phyloP scores from a whole-genome alignment of 2,113 vertebrate species.

The Gadus macrocephalus region DNA sequence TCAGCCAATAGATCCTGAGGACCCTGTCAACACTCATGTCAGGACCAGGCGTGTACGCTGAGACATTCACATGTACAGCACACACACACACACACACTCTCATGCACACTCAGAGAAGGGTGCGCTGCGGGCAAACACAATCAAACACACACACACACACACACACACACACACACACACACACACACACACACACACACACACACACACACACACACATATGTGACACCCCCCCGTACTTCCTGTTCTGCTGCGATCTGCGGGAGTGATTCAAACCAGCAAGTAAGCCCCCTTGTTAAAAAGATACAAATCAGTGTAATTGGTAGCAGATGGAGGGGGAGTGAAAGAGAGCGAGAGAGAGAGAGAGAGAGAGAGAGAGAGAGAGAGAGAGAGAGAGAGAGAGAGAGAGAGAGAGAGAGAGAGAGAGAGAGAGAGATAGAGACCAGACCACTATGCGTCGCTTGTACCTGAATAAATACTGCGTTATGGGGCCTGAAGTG shows the following conservation, averaged over 20 bases:
- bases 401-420: slow-evolving; percentile 11
- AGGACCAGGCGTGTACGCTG: no score
- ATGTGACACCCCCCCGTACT: slow-evolving; percentile 1
- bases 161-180: slow-evolving; percentile 7
- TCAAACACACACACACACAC: neutral
- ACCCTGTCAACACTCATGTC: no score
- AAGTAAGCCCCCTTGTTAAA: slow-evolving; percentile 49
- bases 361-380: no score
- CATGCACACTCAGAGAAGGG: no score
- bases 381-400: slow-evolving; percentile 18
- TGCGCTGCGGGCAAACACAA: no score
- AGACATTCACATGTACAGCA: neutral
- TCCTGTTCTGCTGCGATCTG: slow-evolving; percentile 32
- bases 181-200: neutral
- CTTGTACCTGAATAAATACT: slow-evolving; percentile 67
- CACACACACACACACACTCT: no score
- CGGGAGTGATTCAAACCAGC: slow-evolving; percentile 39
- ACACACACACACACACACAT: neutral
- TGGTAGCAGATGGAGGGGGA: slow-evolving; percentile 70
- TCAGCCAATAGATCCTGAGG: neutral
- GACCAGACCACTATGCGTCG: slow-evolving; percentile 30
- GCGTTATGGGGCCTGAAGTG: slow-evolving; percentile 61
- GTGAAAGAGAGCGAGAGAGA: slow-evolving; percentile 44
- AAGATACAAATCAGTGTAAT: slow-evolving; percentile 69
- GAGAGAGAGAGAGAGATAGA: neutral